These are phyloP conservation scores for Lasius platythorax DNA, from an alignment of 2,888 invertebrate genomes.

Conservation along the genomic window DNA sequence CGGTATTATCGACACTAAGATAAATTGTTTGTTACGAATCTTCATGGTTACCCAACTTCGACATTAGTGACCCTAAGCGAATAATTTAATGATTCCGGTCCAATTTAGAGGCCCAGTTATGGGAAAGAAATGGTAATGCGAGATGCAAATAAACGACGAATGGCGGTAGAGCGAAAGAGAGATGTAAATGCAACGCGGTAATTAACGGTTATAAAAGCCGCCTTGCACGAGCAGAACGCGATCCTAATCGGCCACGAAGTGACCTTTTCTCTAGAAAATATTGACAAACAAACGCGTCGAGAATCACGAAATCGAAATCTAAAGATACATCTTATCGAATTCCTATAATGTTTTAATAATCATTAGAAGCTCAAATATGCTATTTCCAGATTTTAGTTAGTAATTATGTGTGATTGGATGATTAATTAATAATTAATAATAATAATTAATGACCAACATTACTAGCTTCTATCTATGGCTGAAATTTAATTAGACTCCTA, in stretches of 20 bases:
- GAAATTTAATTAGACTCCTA: not conserved
- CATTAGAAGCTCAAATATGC: not conserved
- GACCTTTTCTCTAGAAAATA: conserved; percentile 68
- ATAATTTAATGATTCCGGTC: conserved; percentile 53
- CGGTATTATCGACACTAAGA: not conserved
- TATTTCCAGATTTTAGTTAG: not conserved
- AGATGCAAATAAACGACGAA: conserved; percentile 51
- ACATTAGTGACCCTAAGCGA: conserved; percentile 40
- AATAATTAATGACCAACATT: not conserved
- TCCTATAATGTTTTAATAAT: not conserved
- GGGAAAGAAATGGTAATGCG: conserved; percentile 4
- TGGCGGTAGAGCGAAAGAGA: not conserved
- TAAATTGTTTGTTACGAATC: not conserved
- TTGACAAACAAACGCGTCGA: conserved; percentile 44
- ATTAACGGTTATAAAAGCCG: conserved; percentile 70
- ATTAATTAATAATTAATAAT: not conserved
- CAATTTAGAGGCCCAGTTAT: conserved; percentile 62
- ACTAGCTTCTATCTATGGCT: not conserved
- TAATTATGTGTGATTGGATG: not conserved
- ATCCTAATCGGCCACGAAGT: conserved; percentile 50
- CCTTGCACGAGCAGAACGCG: conserved; percentile 47
- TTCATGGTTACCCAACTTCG: conserved; percentile 56
- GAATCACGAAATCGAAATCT: not conserved
- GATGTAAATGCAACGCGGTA: conserved; percentile 60
- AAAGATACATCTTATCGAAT: not conserved